Conservation (phyloP, 2,113 vertebrate species). For the Dascyllus trimaculatus region DNA sequence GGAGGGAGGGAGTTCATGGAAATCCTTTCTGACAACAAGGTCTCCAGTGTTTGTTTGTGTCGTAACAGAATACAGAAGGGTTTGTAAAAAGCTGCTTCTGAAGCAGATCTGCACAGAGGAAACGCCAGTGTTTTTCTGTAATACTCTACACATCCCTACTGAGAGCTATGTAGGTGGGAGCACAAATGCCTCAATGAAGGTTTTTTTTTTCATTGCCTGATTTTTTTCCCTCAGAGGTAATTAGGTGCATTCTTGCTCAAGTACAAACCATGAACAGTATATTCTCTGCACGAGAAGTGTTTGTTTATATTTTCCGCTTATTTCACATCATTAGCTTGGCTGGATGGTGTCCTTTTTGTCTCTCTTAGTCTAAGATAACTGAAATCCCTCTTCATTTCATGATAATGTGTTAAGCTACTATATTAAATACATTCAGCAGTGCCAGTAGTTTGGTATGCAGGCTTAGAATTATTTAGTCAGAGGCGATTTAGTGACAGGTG, state of each 20-base stretch:
- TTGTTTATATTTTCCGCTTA: conserved; percentile 12
- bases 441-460: not conserved
- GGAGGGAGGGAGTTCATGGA: not conserved
- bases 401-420: not conserved
- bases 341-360: not conserved
- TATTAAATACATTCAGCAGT: not conserved
- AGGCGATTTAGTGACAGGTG: conserved; percentile 3
- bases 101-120: conserved; percentile 37
- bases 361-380: not conserved
- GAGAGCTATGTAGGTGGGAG: conserved; percentile 56
- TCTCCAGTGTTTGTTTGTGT: conserved; percentile 26
- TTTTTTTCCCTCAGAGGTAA: conserved; percentile 31
- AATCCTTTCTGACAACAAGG: conserved; percentile 24
- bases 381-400: not conserved
- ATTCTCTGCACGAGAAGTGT: not conserved
- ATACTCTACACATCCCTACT: conserved; percentile 46
- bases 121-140: conserved; percentile 49
- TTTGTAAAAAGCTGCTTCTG: conserved; percentile 34
- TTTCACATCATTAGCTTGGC: not conserved
- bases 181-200: conserved; percentile 49
- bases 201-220: conserved; percentile 20
- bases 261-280: conserved; percentile 11
- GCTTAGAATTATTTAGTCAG: not conserved
- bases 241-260: conserved; percentile 21
- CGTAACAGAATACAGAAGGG: conserved; percentile 12